A percentile compares a stretch with the other conserved stretches of the same genome.
Evolutionary conservation across 37 sponge, comb jelly and placozoan species (phyloP).

Genomic region (Chondrosia reniformis): DNA sequence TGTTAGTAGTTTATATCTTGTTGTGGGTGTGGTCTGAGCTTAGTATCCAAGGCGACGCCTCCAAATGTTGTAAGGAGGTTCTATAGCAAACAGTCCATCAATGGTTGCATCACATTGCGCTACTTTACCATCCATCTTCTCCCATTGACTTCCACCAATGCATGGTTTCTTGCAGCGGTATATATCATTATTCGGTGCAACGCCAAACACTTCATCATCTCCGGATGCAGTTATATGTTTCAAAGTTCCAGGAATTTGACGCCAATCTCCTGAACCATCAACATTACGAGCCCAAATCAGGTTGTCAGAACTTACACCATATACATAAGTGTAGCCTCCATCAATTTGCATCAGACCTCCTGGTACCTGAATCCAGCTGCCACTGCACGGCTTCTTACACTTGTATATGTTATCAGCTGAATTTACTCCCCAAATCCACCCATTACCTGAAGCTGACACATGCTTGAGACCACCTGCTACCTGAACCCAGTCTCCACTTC

Average conservation of each 20-base stretch:
- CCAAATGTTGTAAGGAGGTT: neutral
- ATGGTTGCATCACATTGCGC: neutral
- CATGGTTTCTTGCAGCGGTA: neutral
- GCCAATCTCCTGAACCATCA: constrained; percentile 27
- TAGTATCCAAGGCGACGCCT: too few species aligned
- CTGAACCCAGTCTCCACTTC: neutral
- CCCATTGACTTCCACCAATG: constrained; percentile 3
- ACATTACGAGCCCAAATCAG: constrained; percentile 1
- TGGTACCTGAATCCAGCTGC: constrained; percentile 21
- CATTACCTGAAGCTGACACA: constrained; percentile 64
- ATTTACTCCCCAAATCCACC: constrained; percentile 63
- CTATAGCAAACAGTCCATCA: neutral
- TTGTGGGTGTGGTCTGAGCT: too few species aligned
- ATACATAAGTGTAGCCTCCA: constrained; percentile 6
- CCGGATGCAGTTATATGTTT: constrained; percentile 47
- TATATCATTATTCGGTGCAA: neutral
- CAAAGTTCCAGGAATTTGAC: constrained; percentile 30
- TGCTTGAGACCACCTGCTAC: constrained; percentile 21
- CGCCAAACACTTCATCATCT: constrained; percentile 31
- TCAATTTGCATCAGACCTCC: constrained; percentile 44
- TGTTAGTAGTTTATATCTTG: too few species aligned
- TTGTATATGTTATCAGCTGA: constrained; percentile 39
- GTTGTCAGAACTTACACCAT: neutral
- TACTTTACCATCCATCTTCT: neutral
- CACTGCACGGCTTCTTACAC: constrained; percentile 63